Evolutionary conservation across 2,797 vertebrate species (phyloP), one percentile per base, ranked within the genome.

Genomic region (Mionectes olivaceus): DNA sequence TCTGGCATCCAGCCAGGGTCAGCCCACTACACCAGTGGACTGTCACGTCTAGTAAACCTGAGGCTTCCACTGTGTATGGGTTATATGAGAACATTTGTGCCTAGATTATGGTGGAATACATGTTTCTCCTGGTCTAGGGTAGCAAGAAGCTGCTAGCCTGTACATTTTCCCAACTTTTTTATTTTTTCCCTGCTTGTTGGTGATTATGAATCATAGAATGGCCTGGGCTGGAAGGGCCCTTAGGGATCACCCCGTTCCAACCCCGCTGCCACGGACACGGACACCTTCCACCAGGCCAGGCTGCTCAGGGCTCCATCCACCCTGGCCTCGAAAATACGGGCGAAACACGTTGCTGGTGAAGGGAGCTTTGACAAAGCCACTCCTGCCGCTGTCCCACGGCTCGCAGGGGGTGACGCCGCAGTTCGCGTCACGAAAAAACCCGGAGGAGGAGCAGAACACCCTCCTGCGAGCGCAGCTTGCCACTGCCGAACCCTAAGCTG

Each of bases 381-480:
- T 24, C 21, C 35, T 2, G 49, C 73, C 5, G 39, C 69, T 4
- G 19, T 1, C 10, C 25, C 61, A 6, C 22, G 2, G 3, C 19
- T 11, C 3, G 67, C 67, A 11, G 47, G 21, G 52, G 27, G 17
- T 2, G 65, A 5, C 0, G 4, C 56, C 4, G 13, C 22, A 69
- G 39, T 0, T 19, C 3, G 2, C 1, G 12, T 18, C 1, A 11
- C 0, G 6, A 24, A 10, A 37, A 32, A 11, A 10, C 32, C 37
- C 3, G 27, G 39, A 68, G 23, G 49, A 52, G 49, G 16, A 52
- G 49, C 49, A 50, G 50, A 10, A 49, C 0, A 12, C 17, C 18
- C 13, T 5, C 7, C 2, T 3, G 43, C 0, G 23, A 22, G 19
- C 44, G 4, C 5, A 21, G 47, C 39, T 13, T 7, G 27, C 19